Evolutionary conservation across 2,113 vertebrate species (phyloP).

Genomic region (Hippocampus abdominalis): DNA sequence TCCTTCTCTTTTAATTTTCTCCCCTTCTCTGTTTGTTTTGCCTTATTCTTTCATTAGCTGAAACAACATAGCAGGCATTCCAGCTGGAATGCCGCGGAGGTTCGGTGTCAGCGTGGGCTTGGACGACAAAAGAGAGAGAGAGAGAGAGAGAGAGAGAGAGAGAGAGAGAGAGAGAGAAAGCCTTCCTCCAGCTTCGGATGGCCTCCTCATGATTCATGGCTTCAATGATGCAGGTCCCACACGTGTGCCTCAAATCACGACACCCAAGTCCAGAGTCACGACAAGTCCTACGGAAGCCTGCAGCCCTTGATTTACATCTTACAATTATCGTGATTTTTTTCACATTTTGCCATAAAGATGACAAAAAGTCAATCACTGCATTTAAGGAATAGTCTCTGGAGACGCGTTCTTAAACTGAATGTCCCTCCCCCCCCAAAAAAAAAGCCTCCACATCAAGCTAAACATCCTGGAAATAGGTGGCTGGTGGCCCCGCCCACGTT

Average conservation of each 20-base stretch:
- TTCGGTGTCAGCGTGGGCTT: slow-evolving; percentile 40
- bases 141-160: background rate
- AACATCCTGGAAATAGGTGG: slow-evolving; percentile 49
- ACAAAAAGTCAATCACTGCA: too few relatives aligned
- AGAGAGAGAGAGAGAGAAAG: slow-evolving; percentile 5
- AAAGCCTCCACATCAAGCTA: slow-evolving; percentile 69
- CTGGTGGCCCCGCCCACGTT: slow-evolving; percentile 24
- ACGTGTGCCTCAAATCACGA: background rate
- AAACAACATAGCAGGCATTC: slow-evolving; percentile 67
- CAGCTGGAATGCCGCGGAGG: slow-evolving; percentile 56
- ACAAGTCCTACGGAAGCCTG: background rate
- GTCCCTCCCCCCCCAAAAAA: slow-evolving; percentile 58
- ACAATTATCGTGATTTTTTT: too few relatives aligned
- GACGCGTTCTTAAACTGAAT: slow-evolving; percentile 65
- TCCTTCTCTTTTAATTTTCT: slow-evolving; percentile 54
- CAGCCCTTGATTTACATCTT: background rate
- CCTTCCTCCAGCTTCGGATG: slow-evolving; percentile 2
- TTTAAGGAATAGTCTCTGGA: slow-evolving; percentile 21
- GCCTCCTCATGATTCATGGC: slow-evolving; percentile 27
- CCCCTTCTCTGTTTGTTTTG: slow-evolving; percentile 53
- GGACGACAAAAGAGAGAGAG: background rate
- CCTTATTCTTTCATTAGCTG: slow-evolving; percentile 69
- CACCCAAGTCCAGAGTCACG: background rate
- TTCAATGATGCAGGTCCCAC: background rate
- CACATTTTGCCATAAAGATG: too few relatives aligned